Evolutionary conservation across 2,113 vertebrate species (phyloP).

Genomic region (Bubo bubo): DNA sequence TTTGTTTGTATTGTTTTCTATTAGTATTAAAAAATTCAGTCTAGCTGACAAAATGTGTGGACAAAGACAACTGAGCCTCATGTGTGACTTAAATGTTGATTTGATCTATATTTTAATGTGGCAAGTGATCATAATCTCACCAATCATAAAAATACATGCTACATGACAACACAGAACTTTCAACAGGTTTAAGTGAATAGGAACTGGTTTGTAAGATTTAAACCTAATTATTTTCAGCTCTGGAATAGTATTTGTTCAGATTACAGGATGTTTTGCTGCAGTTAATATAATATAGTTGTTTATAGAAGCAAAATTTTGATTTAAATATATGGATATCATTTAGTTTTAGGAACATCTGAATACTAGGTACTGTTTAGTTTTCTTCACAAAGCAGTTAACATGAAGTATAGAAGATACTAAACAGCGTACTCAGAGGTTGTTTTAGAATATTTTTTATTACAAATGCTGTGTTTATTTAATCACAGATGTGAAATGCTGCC

Average conservation of each 20-base stretch:
- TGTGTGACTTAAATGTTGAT: not conserved
- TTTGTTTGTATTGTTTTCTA: not conserved
- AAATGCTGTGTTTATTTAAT: not conserved
- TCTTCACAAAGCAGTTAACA: not conserved
- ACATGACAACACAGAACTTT: not conserved
- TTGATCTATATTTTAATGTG: not conserved
- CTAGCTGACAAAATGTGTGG: not conserved
- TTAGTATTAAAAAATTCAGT: not conserved
- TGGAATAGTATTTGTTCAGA: not conserved
- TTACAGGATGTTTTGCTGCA: not conserved
- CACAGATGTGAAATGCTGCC: not conserved
- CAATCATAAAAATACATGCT: not conserved
- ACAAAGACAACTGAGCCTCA: not conserved
- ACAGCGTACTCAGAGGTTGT: not conserved
- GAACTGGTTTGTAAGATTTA: not conserved
- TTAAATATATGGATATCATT: not conserved
- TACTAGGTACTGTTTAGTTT: not conserved
- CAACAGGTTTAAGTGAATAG: not conserved
- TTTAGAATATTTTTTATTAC: not conserved
- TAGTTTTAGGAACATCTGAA: not conserved
- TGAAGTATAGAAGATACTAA: not conserved
- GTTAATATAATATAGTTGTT: not conserved
- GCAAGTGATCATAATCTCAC: not conserved
- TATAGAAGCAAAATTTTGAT: not conserved
- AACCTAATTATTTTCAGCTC: not conserved